Conservation (phyloP, 2,888 invertebrate genomes). For the Caenorhabditis uteleia region DNA sequence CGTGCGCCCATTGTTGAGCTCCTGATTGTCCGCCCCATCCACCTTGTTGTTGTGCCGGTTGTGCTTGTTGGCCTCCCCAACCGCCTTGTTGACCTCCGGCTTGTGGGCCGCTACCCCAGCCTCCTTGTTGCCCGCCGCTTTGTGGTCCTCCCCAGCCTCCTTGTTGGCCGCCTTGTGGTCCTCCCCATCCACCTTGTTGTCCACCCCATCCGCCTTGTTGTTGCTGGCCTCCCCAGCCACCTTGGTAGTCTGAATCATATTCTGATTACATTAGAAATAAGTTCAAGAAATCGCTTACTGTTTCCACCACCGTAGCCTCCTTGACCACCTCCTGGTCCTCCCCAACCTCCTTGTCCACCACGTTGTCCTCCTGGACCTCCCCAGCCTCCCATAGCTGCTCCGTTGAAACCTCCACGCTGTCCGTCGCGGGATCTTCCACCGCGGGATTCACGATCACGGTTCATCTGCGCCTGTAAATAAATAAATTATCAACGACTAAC, state of each 20-base stretch:
- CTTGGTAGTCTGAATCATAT: conserved; percentile 19
- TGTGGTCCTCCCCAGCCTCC: conserved; percentile 28
- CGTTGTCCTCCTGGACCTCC: conserved; percentile 21
- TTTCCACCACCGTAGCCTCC: conserved; percentile 42
- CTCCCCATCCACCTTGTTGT: conserved; percentile 27
- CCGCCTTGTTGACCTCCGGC: conserved; percentile 26
- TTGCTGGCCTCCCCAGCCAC: conserved; percentile 41
- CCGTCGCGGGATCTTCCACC: conserved; percentile 31
- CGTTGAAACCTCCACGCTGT: conserved; percentile 25
- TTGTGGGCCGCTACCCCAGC: conserved; percentile 18
- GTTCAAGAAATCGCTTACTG: too few species aligned
- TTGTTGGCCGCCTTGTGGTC: conserved; percentile 13
- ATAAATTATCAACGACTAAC: background rate
- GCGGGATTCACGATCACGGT: conserved; percentile 44
- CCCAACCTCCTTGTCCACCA: conserved; percentile 20
- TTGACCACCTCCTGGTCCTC: conserved; percentile 25
- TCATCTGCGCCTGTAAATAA: conserved; percentile 41
- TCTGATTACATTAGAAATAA: background rate
- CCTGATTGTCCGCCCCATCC: conserved; percentile 49
- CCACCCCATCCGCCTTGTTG: conserved; percentile 22
- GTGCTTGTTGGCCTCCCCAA: conserved; percentile 34
- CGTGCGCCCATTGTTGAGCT: conserved; percentile 52
- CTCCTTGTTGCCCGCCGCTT: conserved; percentile 10
- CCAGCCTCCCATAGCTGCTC: conserved; percentile 29
- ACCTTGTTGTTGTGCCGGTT: conserved; percentile 25